phyloP scores from a whole-genome alignment of 30 jellyfish, hydroid and myxozoan species.

The Aurelia aurita region DNA sequence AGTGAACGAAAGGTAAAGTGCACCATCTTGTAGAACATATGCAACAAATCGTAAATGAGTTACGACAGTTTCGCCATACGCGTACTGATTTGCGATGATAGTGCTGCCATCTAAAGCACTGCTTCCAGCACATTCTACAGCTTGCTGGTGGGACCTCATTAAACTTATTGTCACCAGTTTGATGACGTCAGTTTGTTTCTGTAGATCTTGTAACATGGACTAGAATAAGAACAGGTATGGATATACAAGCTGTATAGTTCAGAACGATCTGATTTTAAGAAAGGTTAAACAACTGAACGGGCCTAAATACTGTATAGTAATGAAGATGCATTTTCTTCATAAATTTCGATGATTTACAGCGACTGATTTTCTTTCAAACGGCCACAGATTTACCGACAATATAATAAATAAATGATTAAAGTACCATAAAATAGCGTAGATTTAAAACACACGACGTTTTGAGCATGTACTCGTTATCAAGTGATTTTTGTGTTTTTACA shows the following conservation, averaged over 20 bases:
- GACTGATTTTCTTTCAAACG: no score
- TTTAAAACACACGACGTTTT: no score
- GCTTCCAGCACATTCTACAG: slow-evolving; percentile 58
- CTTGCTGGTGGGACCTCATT: slow-evolving; percentile 71
- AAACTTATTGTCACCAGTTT: slow-evolving; percentile 86
- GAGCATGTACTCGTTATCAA: no score
- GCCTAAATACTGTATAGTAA: no score
- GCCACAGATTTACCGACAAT: no score
- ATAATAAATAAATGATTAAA: no score
- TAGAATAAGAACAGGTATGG: slow-evolving; percentile 3
- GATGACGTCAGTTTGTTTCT: slow-evolving; percentile 84
- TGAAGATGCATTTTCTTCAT: no score
- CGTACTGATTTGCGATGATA: slow-evolving; percentile 70
- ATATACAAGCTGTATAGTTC: no score
- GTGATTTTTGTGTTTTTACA: no score
- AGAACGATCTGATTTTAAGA: no score
- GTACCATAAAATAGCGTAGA: no score
- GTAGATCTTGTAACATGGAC: slow-evolving; percentile 91
- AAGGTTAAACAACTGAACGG: background rate
- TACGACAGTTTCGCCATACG: slow-evolving; percentile 90
- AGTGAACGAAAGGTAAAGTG: slow-evolving; percentile 78
- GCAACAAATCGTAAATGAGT: slow-evolving; percentile 84
- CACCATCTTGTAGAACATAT: slow-evolving; percentile 92
- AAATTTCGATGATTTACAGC: no score
- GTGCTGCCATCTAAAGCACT: slow-evolving; percentile 86